phyloP scores from a whole-genome alignment of 2,113 vertebrate species.

The Rhipidura dahli region DNA sequence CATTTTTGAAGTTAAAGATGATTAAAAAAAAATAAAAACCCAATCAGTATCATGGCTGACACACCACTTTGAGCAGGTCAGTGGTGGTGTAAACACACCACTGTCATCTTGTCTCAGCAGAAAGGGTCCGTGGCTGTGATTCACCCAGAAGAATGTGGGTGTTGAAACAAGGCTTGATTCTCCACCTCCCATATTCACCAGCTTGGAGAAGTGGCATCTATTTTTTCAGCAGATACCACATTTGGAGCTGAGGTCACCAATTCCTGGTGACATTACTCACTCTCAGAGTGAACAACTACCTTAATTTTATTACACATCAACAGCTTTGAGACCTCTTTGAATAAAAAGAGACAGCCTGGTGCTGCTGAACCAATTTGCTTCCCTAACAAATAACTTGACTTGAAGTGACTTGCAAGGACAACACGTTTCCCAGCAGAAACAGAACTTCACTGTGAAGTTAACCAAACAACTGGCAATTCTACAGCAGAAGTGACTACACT shows the following conservation, averaged over 20 bases:
- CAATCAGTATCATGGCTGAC: not conserved
- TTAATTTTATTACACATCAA: not conserved
- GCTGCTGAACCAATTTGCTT: not conserved
- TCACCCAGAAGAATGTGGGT: not conserved
- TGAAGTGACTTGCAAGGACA: not conserved
- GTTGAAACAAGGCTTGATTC: not conserved
- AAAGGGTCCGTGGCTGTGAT: constrained; percentile 5
- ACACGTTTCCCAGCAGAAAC: not conserved
- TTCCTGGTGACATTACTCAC: constrained; percentile 19
- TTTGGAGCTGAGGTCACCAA: not conserved
- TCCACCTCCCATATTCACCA: not conserved
- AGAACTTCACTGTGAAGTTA: not conserved
- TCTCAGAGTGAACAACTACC: not conserved
- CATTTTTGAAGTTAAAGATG: not conserved
- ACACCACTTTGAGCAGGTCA: not conserved
- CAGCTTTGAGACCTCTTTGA: not conserved
- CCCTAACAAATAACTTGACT: not conserved
- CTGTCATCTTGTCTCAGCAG: not conserved
- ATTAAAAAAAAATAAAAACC: not conserved
- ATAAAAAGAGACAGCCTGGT: not conserved
- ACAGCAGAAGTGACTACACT: not conserved
- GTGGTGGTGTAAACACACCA: not conserved
- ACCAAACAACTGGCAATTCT: not conserved
- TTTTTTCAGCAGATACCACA: constrained; percentile 18
- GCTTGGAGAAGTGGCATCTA: not conserved